Base-by-base conservation (phyloP, 2,797 vertebrate species). In the Typhlichthys subterraneus region DNA sequence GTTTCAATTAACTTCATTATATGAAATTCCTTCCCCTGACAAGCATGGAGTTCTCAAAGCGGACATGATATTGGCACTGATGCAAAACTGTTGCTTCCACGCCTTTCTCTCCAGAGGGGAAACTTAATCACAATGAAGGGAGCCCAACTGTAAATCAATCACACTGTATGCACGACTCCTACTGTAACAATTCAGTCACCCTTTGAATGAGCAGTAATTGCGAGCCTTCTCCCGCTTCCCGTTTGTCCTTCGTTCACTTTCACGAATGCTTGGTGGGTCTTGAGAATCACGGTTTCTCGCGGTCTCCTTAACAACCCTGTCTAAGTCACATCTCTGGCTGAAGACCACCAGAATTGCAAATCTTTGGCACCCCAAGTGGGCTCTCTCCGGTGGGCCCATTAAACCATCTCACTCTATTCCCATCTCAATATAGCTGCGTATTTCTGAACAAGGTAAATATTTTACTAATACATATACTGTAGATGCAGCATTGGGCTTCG, bases 371-470 rank as follows among this genome's bases (percentile, higher is more conserved):
- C 23, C 76, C 57, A 65, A 77, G 73, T 63, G 72, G 77, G 79
- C 75, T 77, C 71, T 86, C 82, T 82, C 33, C 5, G 82, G 85
- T 86, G 82, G 85, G 76, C 76, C 85, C 85, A 91, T 93, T 93
- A 92, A 93, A 93, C 91, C 91, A 91, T 89, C 75, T 79, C 67
- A 74, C 85, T 78, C 76, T 79, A 85, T 86, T 91, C 86, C 90
- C 83, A 89, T 91, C 88, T 88, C 86, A 84, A 88, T 89, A 91
- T 91, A 92, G 88, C 87, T 85, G 53, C 66, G 62, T 88, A 88
- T 90, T 92, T 90, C 79, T 82, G 83, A 88, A 90, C 86, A 91
- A 88, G 89, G 88, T 90, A 92, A 93, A 93, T 93, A 94, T 94
- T 93, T 93, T 89, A 87, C 86, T 87, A 89, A 88, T 91, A 81